Base-by-base conservation (phyloP, 2,888 invertebrate genomes). In the Drosophila leonis region DNA sequence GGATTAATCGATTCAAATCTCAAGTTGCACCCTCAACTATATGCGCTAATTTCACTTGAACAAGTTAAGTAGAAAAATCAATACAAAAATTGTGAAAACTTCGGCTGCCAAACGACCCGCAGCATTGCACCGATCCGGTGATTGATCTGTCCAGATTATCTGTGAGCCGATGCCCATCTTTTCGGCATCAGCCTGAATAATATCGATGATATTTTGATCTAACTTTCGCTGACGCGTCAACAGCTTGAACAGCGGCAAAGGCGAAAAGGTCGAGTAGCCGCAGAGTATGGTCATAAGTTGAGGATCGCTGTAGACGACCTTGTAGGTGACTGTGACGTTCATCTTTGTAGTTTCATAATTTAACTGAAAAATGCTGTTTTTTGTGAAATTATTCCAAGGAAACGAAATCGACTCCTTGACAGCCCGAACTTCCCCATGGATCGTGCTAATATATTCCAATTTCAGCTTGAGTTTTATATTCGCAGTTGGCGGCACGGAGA, bases 381-480 rank as follows among this genome's bases (percentile, higher is more conserved):
- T 41, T 0, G 83, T 87, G 0, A 37, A 8, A 10, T 49, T 18
- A 46, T 75, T 13, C 89, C 89, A 87, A 3, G 80, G 80, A 56
- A 90, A 90, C 6, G 31, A 18, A 0, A 90, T 27, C 0, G 64
- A 55, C 18, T 90, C 78, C 2, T 69, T 52, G 2, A 65, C 65
- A 3, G 29, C 55, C 12, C 55, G 20, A 67, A 75, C 68, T 1
- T 65, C 29, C 0, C 59, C 54, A 52, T 78, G 72, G 0, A 79
- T 55, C 12, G 75, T 83, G 52, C 75, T 83, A 1, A 82, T 64
- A 24, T 83, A 90, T 20, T 81, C 68, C 51, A 90, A 46, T n/a
- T 60, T 9, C 12, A 85, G 39, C 0, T 52, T 62, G 37, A 78
- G 75, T 1, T 65, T 29, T 4, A 61, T 27, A 33, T 72, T 71